A percentile compares a stretch with the other conserved stretches of the same genome.
Conservation (phyloP, 2,888 invertebrate genomes). For the Drosophila putrida region DNA sequence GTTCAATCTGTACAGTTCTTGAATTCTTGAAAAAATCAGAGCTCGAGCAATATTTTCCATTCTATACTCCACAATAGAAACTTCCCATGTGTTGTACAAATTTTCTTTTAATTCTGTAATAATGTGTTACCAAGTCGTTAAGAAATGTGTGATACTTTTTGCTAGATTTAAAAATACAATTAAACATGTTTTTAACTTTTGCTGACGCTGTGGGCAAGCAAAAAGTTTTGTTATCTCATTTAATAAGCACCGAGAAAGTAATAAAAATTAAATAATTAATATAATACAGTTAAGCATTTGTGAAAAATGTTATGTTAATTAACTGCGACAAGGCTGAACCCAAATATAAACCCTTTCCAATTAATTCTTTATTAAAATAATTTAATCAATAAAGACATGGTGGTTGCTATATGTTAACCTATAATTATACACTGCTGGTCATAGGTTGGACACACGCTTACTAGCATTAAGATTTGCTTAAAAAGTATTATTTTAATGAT, state of each 20-base stretch:
- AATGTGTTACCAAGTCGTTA: neutral
- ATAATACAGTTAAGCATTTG: slow-evolving; percentile 46
- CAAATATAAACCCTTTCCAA: slow-evolving; percentile 71
- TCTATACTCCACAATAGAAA: too few relatives aligned
- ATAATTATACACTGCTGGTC: neutral
- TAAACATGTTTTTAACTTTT: slow-evolving; percentile 46
- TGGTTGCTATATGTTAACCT: neutral
- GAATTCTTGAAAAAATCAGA: neutral
- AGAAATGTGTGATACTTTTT: neutral
- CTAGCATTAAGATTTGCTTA: too few relatives aligned
- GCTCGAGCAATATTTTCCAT: too few relatives aligned
- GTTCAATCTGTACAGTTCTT: neutral
- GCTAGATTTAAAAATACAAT: slow-evolving; percentile 10
- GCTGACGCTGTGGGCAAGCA: slow-evolving; percentile 47
- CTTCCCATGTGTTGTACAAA: too few relatives aligned
- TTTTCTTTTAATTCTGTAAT: neutral
- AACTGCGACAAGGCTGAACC: slow-evolving; percentile 52
- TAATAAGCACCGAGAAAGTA: slow-evolving; percentile 26
- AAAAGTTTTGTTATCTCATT: slow-evolving; percentile 30
- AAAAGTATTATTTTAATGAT: too few relatives aligned
- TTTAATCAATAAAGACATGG: slow-evolving; percentile 59
- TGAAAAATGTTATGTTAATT: slow-evolving; percentile 65
- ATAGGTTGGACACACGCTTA: too few relatives aligned
- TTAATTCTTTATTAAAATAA: slow-evolving; percentile 70
- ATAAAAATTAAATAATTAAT: slow-evolving; percentile 66